Conservation (phyloP, 2,113 vertebrate species). For the Oncorhynchus keta region DNA sequence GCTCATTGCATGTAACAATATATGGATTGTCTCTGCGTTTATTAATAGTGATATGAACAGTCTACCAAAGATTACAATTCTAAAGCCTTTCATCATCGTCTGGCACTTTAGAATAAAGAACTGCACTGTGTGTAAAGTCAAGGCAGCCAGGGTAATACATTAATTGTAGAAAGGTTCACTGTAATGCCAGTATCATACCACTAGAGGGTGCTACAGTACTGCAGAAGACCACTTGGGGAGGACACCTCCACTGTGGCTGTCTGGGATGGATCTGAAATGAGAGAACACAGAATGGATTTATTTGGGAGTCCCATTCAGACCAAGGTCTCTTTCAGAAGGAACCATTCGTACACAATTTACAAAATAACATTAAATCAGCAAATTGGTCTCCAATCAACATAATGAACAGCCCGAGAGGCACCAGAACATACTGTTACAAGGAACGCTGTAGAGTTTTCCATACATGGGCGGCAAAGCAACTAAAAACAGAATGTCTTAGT, state of each 20-base stretch:
- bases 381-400: no score
- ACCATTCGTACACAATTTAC: no score
- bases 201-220: slow-evolving; percentile 57
- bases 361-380: no score
- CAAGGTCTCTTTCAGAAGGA: no score
- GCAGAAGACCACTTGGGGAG: slow-evolving; percentile 48
- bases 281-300: neutral
- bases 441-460: no score
- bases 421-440: no score
- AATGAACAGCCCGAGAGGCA: no score
- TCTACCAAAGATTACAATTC: no score
- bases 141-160: neutral
- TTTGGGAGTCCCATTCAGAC: no score
- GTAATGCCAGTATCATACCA: slow-evolving; percentile 53
- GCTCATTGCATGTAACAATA: neutral
- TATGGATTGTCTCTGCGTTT: neutral
- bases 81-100: no score
- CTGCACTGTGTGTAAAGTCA: neutral
- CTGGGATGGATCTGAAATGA: slow-evolving; percentile 11
- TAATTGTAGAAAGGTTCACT: neutral
- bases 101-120: neutral
- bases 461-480: no score
- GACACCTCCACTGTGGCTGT: neutral
- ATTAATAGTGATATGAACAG: neutral
- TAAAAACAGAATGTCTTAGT: no score